phyloP scores from a whole-genome alignment of 2,888 invertebrate genomes.

The Tetrapedia diversipes region DNA sequence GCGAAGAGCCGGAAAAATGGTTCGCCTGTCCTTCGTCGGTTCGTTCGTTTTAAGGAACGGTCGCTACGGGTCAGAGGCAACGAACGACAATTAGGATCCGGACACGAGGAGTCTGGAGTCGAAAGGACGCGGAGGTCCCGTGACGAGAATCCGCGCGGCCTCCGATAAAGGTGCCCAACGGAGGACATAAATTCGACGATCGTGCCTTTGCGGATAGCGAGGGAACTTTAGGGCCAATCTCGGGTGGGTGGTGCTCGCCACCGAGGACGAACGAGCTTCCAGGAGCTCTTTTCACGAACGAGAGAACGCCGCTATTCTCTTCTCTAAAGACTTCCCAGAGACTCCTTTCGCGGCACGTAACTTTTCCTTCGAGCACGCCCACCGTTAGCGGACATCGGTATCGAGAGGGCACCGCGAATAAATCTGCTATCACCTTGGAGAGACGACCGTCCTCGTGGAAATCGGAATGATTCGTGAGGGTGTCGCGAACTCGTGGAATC shows the following conservation, averaged over 20 bases:
- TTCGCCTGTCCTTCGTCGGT: background rate
- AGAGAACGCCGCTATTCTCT: constrained; percentile 34
- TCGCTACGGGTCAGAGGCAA: constrained; percentile 8
- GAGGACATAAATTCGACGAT: constrained; percentile 63
- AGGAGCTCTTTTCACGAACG: constrained; percentile 43
- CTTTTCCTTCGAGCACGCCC: constrained; percentile 60
- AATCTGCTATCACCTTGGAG: constrained; percentile 31
- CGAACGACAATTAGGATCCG: constrained; percentile 40
- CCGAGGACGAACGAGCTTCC: constrained; percentile 56
- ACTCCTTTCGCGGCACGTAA: constrained; percentile 61
- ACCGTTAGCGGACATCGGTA: constrained; percentile 49
- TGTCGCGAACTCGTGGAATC: constrained; percentile 8
- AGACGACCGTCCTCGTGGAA: background rate
- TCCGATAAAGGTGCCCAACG: constrained; percentile 57
- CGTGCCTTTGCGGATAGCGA: constrained; percentile 62
- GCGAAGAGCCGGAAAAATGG: background rate
- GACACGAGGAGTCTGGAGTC: constrained; percentile 19
- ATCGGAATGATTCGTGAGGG: constrained; percentile 32
- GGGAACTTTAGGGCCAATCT: constrained; percentile 66
- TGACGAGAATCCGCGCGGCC: constrained; percentile 39
- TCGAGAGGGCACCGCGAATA: constrained; percentile 35
- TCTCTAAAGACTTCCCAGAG: constrained; percentile 63
- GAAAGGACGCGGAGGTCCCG: constrained; percentile 20
- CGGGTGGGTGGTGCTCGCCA: constrained; percentile 45
- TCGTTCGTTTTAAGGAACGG: background rate